Conservation (phyloP, 2,888 invertebrate species). For the Alsophila aescularia region DNA sequence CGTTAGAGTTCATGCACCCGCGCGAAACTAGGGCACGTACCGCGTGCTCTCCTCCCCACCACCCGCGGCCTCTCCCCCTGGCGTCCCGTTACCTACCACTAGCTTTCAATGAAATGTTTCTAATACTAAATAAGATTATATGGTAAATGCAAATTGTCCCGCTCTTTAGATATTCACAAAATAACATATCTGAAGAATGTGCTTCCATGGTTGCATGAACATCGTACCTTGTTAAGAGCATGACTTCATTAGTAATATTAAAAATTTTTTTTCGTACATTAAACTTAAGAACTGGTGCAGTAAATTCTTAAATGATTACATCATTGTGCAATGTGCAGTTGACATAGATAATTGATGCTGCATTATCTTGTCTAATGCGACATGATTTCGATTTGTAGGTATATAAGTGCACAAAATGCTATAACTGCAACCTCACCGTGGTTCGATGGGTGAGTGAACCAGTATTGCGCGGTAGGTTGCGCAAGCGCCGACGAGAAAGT, state of each 20-base stretch:
- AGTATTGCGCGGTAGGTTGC: slow-evolving; percentile 75
- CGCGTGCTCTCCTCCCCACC: slow-evolving; percentile 66
- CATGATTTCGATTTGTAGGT: background rate
- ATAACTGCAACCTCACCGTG: slow-evolving; percentile 44
- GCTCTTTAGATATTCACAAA: slow-evolving; percentile 34
- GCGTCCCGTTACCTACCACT: slow-evolving; percentile 76
- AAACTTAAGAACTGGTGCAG: slow-evolving; percentile 41
- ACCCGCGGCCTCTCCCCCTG: slow-evolving; percentile 46
- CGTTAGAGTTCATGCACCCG: slow-evolving; percentile 84
- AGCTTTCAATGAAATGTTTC: slow-evolving; percentile 79
- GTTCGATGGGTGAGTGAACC: slow-evolving; percentile 64
- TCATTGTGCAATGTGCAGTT: slow-evolving; percentile 33
- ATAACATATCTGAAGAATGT: slow-evolving; percentile 34
- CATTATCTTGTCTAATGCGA: background rate
- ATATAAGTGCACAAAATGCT: slow-evolving; percentile 58
- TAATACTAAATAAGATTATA: slow-evolving; percentile 57
- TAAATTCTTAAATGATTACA: slow-evolving; percentile 46
- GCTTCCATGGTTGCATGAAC: slow-evolving; percentile 24
- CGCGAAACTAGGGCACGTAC: slow-evolving; percentile 83
- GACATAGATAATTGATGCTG: slow-evolving; percentile 22
- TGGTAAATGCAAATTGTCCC: slow-evolving; percentile 46
- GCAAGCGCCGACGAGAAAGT: slow-evolving; percentile 82
- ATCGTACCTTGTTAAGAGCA: slow-evolving; percentile 37
- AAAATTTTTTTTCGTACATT: slow-evolving; percentile 48
- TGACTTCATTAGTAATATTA: slow-evolving; percentile 49